Evolutionary conservation across 2,888 invertebrate genomes (phyloP).

Genomic region (Chalcosyrphus nemorum): DNA sequence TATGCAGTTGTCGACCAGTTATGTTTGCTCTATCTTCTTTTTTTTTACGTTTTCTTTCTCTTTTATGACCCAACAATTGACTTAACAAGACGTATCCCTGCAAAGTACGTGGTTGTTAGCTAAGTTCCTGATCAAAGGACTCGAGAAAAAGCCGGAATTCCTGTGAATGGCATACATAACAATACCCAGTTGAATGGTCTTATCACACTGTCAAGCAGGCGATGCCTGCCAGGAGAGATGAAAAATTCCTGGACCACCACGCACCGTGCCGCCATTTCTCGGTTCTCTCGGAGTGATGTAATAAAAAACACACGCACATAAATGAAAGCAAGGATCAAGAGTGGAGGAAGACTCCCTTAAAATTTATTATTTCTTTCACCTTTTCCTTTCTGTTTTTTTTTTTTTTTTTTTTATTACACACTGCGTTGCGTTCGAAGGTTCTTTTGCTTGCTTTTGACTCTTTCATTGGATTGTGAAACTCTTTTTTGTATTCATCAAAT

Average conservation of each 20-base stretch:
- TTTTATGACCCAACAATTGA: slow-evolving; percentile 63
- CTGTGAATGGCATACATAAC: slow-evolving; percentile 53
- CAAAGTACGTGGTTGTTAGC: slow-evolving; percentile 52
- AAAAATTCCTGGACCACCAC: not conserved
- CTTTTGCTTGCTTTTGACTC: not conserved
- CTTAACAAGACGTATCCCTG: slow-evolving; percentile 64
- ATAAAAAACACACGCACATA: slow-evolving; percentile 21
- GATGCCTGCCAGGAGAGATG: slow-evolving; percentile 20
- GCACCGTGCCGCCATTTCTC: not conserved
- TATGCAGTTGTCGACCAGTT: slow-evolving; percentile 60
- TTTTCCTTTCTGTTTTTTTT: too few relatives aligned
- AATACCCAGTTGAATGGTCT: slow-evolving; percentile 59
- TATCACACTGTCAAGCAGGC: slow-evolving; percentile 40
- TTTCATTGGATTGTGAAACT: slow-evolving; percentile 19
- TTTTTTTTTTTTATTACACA: not conserved
- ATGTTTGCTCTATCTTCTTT: not conserved
- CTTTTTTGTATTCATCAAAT: slow-evolving; percentile 55
- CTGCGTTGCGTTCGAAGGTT: not conserved
- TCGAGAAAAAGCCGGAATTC: slow-evolving; percentile 38
- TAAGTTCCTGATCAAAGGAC: slow-evolving; percentile 60
- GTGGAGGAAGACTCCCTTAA: slow-evolving; percentile 34
- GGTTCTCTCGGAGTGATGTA: not conserved
- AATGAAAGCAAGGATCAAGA: slow-evolving; percentile 35
- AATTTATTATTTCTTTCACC: slow-evolving; percentile 57
- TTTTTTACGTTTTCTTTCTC: not conserved